Conservation (phyloP, 2,888 invertebrate species). For the Drosophila mettleri region DNA sequence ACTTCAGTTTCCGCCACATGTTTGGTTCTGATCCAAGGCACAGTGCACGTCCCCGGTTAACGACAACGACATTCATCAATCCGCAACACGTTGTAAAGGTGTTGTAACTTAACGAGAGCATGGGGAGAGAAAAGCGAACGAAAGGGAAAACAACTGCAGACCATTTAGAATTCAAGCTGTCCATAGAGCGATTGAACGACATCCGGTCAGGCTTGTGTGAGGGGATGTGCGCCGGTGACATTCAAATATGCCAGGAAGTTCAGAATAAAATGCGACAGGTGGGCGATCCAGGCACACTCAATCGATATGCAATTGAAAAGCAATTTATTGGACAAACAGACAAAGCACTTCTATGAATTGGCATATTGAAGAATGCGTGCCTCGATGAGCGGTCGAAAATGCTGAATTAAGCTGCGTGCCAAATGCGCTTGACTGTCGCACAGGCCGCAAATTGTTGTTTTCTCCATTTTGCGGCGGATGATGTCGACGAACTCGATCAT, state of each 20-base stretch:
- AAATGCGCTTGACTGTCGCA: slow-evolving; percentile 99
- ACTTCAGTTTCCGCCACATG: slow-evolving; percentile 9
- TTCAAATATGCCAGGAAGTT: slow-evolving; percentile 44
- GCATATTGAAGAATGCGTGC: slow-evolving; percentile 89
- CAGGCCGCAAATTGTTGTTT: slow-evolving; percentile 98
- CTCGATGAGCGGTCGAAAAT: slow-evolving; percentile 96
- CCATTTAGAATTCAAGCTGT: slow-evolving; percentile 45
- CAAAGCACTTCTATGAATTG: slow-evolving; percentile 1
- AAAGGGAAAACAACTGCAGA: slow-evolving; percentile 22
- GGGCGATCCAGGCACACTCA: slow-evolving; percentile 12
- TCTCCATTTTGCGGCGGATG: slow-evolving; percentile 98
- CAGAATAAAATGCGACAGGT: slow-evolving; percentile 35
- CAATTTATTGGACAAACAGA: slow-evolving; percentile 46
- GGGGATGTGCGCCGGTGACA: slow-evolving; percentile 21
- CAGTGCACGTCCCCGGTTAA: background rate
- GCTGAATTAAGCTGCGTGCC: slow-evolving; percentile 96
- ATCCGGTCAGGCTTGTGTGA: background rate
- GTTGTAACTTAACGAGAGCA: slow-evolving; percentile 46
- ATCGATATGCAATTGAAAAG: slow-evolving; percentile 50
- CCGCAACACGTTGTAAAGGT: slow-evolving; percentile 51
- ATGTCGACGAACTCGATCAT: slow-evolving; percentile 99
- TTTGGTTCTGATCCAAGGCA: background rate
- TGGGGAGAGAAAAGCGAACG: background rate
- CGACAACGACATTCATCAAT: slow-evolving; percentile 61
- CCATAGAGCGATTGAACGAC: slow-evolving; percentile 5